Evolutionary conservation across 2,797 vertebrate species (phyloP).

Genomic region (Melanotaenia parkinsoni): DNA sequence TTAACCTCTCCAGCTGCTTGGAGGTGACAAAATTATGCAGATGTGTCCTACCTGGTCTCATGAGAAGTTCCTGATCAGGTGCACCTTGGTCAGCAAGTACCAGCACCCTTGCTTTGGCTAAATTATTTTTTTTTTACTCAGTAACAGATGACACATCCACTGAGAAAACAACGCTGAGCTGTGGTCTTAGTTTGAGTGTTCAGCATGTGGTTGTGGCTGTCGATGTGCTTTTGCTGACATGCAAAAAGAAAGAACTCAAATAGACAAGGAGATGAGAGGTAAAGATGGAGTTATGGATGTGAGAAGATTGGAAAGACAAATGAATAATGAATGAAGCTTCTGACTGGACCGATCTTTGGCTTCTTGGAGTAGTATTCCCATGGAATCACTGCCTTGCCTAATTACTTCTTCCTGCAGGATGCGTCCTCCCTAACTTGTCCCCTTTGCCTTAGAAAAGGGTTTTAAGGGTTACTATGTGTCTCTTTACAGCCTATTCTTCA

Average conservation of each 20-base stretch:
- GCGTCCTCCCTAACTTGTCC: slow-evolving; percentile 62
- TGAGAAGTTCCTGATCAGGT: slow-evolving; percentile 54
- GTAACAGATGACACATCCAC: slow-evolving; percentile 28
- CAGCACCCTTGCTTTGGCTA: slow-evolving; percentile 34
- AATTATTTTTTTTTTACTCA: slow-evolving; percentile 56
- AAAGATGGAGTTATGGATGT: slow-evolving; percentile 31
- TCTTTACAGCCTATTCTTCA: slow-evolving; percentile 33
- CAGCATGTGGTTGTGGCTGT: slow-evolving; percentile 38
- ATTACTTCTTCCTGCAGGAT: slow-evolving; percentile 24
- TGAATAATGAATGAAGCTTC: slow-evolving; percentile 33
- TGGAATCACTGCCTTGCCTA: slow-evolving; percentile 35
- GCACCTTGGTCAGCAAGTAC: slow-evolving; percentile 35
- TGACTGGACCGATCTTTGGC: slow-evolving; percentile 45
- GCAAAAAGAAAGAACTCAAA: slow-evolving; percentile 33
- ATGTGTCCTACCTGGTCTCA: slow-evolving; percentile 66
- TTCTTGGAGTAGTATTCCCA: slow-evolving; percentile 37
- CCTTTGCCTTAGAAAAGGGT: slow-evolving; percentile 61
- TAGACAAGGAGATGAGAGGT: slow-evolving; percentile 17
- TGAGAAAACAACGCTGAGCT: slow-evolving; percentile 30
- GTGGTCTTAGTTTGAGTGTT: slow-evolving; percentile 41
- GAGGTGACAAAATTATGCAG: slow-evolving; percentile 38
- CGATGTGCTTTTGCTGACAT: slow-evolving; percentile 70
- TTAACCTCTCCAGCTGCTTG: slow-evolving; percentile 42
- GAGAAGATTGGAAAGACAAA: slow-evolving; percentile 33
- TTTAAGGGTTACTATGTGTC: slow-evolving; percentile 41